Percentiles rank a stretch among this genome's conserved stretches.
Evolutionary conservation across 2,888 invertebrate species (phyloP).

Genomic region (Ectropis crepuscularia): DNA sequence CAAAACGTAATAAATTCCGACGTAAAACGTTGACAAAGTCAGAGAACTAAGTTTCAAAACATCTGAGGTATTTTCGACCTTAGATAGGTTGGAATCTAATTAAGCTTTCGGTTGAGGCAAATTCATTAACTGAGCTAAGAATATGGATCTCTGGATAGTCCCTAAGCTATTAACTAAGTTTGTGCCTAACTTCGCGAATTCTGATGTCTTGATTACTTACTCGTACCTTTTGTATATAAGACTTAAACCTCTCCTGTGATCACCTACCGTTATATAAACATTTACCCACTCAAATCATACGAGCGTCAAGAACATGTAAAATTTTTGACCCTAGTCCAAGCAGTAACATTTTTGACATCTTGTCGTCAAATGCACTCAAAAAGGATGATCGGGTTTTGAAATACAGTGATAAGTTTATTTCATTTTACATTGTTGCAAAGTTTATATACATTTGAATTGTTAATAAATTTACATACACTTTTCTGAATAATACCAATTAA

Average conservation of each 20-base stretch:
- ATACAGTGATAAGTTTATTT: no score
- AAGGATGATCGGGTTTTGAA: no score
- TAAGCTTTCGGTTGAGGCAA: slow-evolving; percentile 14
- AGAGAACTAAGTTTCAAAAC: slow-evolving; percentile 5
- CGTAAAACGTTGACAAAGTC: slow-evolving; percentile 2
- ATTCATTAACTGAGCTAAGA: slow-evolving; percentile 28
- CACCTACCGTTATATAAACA: slow-evolving; percentile 4
- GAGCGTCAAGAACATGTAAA: no score
- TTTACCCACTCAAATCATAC: not conserved
- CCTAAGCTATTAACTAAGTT: slow-evolving; percentile 30
- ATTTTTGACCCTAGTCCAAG: no score
- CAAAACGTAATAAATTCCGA: slow-evolving; percentile 7
- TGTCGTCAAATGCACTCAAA: no score
- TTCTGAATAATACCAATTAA: not conserved
- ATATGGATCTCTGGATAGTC: slow-evolving; percentile 26
- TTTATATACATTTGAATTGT: not conserved
- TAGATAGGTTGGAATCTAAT: slow-evolving; percentile 21
- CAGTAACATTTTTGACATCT: no score
- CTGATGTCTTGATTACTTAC: slow-evolving; percentile 19
- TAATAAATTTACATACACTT: not conserved
- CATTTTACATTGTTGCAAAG: not conserved
- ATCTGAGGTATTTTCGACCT: slow-evolving; percentile 6
- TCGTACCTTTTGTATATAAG: slow-evolving; percentile 11
- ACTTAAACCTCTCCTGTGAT: slow-evolving; percentile 24
- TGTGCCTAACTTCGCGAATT: slow-evolving; percentile 22